phyloP scores from a whole-genome alignment of 2,888 invertebrate species.

The Melinaea marsaeus region DNA sequence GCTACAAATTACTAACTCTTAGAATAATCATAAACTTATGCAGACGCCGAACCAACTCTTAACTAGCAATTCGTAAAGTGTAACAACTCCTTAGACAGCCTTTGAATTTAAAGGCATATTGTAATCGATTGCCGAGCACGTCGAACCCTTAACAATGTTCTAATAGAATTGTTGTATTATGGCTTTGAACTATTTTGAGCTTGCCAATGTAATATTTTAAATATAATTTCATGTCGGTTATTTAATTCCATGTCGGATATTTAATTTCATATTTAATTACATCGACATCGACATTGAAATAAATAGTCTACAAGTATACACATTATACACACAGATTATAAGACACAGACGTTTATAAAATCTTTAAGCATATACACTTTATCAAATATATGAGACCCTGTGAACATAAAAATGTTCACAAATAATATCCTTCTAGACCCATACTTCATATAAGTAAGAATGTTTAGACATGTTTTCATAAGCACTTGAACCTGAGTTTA shows the following conservation, averaged over 20 bases:
- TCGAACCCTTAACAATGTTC: conserved; percentile 10
- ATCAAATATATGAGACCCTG: no score
- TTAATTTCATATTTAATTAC: background rate
- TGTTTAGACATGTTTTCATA: no score
- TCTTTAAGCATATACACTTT: no score
- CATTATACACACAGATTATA: no score
- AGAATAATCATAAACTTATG: conserved; percentile 54
- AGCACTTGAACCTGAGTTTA: no score
- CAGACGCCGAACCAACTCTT: conserved; percentile 39
- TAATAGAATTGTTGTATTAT: conserved; percentile 8
- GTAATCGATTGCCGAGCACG: conserved; percentile 38
- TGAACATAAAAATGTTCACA: no score
- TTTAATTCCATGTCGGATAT: background rate
- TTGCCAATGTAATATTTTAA: background rate
- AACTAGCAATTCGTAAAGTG: conserved; percentile 51
- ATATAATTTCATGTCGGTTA: background rate
- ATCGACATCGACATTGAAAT: background rate
- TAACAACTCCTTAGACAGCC: conserved; percentile 46
- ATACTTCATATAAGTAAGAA: no score
- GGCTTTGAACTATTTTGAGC: background rate
- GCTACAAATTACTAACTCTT: conserved; percentile 21
- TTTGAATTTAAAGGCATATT: conserved; percentile 47
- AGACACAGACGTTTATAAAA: no score
- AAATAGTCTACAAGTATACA: background rate
- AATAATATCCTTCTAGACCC: no score